Percentiles rank a stretch among this genome's conserved stretches.
Evolutionary conservation across 2,113 vertebrate genomes (phyloP).

Genomic region (Tragelaphus imberbis): DNA sequence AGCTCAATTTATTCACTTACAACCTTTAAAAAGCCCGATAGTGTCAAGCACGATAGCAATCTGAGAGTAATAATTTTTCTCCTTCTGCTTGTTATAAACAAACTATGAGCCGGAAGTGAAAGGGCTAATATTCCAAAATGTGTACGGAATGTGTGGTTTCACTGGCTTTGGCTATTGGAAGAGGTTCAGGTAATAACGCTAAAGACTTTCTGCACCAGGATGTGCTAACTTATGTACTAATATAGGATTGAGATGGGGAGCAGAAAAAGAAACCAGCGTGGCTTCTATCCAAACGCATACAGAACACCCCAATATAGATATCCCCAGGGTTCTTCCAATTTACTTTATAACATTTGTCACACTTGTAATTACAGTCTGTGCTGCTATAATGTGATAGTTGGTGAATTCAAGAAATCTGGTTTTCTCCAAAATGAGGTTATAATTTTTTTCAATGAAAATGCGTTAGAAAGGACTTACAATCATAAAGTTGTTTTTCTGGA

Average conservation of each 20-base stretch:
- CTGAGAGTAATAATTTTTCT: neutral
- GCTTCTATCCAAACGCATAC: neutral
- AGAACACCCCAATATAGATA: neutral
- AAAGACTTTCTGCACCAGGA: neutral
- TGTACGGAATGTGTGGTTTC: neutral
- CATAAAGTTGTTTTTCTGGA: neutral
- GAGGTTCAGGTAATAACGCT: neutral
- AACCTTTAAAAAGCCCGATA: neutral
- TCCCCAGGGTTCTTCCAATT: neutral
- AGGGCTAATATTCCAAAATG: neutral
- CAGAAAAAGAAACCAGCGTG: neutral
- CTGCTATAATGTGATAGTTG: neutral
- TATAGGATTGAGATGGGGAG: neutral
- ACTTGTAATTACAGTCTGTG: neutral
- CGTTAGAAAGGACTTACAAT: neutral
- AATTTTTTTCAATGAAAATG: neutral
- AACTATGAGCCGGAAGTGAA: neutral
- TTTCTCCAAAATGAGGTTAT: neutral
- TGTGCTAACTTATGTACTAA: neutral
- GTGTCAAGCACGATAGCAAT: neutral
- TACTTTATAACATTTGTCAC: neutral
- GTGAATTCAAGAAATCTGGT: neutral
- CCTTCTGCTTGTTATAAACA: constrained; percentile 1
- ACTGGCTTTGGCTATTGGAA: neutral
- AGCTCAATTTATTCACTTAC: neutral